These are phyloP conservation scores for Ivindomyrus marchei DNA, from an alignment of 2,113 vertebrate genomes.

Conservation along the genomic window DNA sequence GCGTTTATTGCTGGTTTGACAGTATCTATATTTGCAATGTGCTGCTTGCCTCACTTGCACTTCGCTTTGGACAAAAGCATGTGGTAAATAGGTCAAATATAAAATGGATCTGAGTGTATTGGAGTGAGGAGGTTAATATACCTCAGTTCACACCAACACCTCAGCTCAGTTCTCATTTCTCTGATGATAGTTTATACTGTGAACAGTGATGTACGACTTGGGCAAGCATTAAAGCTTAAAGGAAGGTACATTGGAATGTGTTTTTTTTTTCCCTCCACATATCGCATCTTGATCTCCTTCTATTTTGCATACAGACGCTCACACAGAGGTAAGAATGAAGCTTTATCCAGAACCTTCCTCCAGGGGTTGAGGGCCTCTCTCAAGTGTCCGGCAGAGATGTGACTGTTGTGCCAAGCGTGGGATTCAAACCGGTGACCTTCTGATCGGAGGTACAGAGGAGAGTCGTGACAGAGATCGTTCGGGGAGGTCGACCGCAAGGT, in stretches of 20 bases:
- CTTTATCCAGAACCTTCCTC: background rate
- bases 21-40: background rate
- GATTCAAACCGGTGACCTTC: background rate
- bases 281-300: background rate
- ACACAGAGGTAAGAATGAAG: background rate
- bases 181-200: background rate
- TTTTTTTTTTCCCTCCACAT: background rate
- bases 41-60: background rate
- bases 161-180: background rate
- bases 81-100: background rate
- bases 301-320: background rate
- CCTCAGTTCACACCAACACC: background rate
- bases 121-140: background rate
- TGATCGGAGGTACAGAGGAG: background rate
- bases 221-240: background rate
- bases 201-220: background rate
- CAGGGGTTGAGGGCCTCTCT: background rate
- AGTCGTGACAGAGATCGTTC: background rate
- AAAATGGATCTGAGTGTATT: background rate
- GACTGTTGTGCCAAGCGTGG: background rate
- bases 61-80: background rate
- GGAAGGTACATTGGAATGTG: background rate
- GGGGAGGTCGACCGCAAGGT: background rate
- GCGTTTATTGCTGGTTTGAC: background rate
- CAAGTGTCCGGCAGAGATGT: background rate